phyloP scores from a whole-genome alignment of 2,888 invertebrate species.

The Argynnis bischoffii region DNA sequence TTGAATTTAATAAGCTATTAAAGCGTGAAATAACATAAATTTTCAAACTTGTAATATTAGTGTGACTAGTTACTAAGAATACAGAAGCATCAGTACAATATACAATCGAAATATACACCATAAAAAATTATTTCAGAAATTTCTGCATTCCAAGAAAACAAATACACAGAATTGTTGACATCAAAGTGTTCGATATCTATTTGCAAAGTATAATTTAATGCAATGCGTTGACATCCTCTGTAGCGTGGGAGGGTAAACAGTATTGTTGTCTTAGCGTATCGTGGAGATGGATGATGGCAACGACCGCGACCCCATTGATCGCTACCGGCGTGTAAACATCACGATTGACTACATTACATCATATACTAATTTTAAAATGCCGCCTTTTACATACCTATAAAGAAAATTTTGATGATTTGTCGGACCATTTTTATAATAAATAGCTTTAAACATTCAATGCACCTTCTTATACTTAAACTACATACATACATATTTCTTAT shows the following conservation, averaged over 20 bases:
- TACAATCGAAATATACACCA: too few relatives aligned
- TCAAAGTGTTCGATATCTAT: constrained; percentile 1
- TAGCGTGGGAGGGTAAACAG: constrained; percentile 47
- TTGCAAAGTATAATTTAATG: constrained; percentile 21
- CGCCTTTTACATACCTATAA: constrained; percentile 9
- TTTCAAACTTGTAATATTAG: too few relatives aligned
- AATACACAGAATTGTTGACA: background rate
- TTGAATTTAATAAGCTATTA: too few relatives aligned
- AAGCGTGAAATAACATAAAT: too few relatives aligned
- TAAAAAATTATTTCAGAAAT: too few relatives aligned
- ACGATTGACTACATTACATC: constrained; percentile 33
- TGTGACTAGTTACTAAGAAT: too few relatives aligned
- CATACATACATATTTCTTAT: too few relatives aligned
- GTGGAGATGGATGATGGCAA: constrained; percentile 47
- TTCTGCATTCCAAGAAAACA: background rate
- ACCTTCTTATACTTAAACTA: too few relatives aligned
- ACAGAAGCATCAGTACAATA: too few relatives aligned
- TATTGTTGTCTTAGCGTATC: constrained; percentile 46
- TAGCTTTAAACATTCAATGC: too few relatives aligned
- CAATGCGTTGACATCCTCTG: constrained; percentile 22
- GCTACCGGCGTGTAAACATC: constrained; percentile 29
- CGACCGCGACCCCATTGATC: constrained; percentile 43
- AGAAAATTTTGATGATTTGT: too few relatives aligned
- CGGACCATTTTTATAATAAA: too few relatives aligned
- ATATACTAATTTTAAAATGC: constrained; percentile 21